Conservation (phyloP, 2,113 vertebrate species). For the Meleagris gallopavo region DNA sequence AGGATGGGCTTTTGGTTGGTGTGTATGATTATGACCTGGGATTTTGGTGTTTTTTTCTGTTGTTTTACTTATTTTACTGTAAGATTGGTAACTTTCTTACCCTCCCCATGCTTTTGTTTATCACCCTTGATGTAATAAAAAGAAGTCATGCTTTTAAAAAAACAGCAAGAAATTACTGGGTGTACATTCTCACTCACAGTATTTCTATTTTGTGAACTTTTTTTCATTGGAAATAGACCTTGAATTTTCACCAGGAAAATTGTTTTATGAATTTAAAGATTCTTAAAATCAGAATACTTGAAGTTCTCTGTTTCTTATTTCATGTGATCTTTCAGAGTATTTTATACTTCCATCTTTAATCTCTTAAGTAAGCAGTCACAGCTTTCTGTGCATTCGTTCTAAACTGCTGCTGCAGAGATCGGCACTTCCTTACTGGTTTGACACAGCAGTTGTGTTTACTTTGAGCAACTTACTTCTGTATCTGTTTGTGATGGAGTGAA, state of each 20-base stretch:
- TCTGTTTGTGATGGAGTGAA: not conserved
- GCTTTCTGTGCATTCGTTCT: not conserved
- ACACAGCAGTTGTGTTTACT: not conserved
- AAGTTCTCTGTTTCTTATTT: not conserved
- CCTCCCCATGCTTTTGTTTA: not conserved
- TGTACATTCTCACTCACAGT: not conserved
- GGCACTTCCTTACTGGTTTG: not conserved
- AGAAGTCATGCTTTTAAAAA: not conserved
- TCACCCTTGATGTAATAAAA: not conserved
- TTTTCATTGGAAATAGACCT: not conserved
- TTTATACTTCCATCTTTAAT: not conserved
- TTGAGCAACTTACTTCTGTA: not conserved
- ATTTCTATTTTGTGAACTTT: not conserved
- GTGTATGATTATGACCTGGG: not conserved
- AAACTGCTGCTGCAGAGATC: not conserved
- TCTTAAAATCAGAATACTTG: not conserved
- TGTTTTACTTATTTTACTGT: not conserved
- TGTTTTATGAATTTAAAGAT: not conserved
- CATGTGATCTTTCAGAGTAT: not conserved
- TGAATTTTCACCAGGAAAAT: not conserved
- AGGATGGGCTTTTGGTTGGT: not conserved
- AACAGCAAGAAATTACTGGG: accelerated
- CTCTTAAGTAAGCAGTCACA: not conserved
- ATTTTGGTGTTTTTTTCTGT: not conserved
- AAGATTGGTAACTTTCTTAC: not conserved